These are phyloP conservation scores for Lateolabrax maculatus DNA, from an alignment of 2,797 vertebrate genomes.

Conservation along the genomic window DNA sequence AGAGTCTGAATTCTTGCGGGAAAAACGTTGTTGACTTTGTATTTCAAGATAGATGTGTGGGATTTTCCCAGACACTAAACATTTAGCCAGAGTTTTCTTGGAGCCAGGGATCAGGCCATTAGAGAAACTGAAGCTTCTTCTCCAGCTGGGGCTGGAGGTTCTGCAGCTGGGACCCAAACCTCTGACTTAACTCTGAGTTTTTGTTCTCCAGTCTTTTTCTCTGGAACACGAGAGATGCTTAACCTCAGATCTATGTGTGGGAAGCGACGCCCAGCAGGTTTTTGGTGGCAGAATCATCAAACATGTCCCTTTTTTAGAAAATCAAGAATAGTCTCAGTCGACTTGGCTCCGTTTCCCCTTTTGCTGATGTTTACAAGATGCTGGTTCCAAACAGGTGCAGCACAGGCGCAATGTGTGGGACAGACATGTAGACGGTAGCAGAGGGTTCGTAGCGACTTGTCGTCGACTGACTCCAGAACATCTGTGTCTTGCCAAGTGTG, in stretches of 20 bases:
- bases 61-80: conserved; percentile 66
- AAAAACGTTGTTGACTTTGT: conserved; percentile 67
- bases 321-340: conserved; percentile 17
- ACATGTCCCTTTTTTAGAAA: conserved; percentile 3
- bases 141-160: conserved; percentile 36
- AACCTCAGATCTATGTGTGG: conserved; percentile 19
- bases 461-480: conserved; percentile 60
- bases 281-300: conserved; percentile 18
- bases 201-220: conserved; percentile 2
- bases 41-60: conserved; percentile 49
- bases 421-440: conserved; percentile 19
- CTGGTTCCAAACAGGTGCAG: conserved; percentile 60
- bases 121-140: conserved; percentile 35
- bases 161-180: conserved; percentile 6
- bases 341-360: conserved; percentile 21
- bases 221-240: not conserved
- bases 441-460: conserved; percentile 44
- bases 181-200: conserved; percentile 34
- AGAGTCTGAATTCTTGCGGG: conserved; percentile 54
- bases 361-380: conserved; percentile 22
- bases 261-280: conserved; percentile 5
- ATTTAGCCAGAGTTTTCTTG: conserved; percentile 38
- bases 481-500: conserved; percentile 71
- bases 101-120: conserved; percentile 30
- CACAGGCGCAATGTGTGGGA: conserved; percentile 23